Evolutionary conservation across 2,113 vertebrate genomes (phyloP).

Genomic region (Oncorhynchus clarkii): DNA sequence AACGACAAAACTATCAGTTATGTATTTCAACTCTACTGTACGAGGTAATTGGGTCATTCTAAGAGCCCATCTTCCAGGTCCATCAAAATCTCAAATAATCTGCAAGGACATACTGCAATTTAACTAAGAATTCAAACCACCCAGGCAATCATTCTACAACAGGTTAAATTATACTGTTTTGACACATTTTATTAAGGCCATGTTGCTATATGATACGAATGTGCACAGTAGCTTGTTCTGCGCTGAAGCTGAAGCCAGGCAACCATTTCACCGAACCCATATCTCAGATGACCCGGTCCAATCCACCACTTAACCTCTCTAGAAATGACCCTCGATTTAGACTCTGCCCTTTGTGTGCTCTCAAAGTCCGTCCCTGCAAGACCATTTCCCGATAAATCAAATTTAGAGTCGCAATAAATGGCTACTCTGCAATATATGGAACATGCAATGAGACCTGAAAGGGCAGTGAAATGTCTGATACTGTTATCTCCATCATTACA

Average conservation of each 20-base stretch:
- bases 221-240: neutral
- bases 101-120: no score
- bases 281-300: conserved; percentile 50
- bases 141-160: no score
- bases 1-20: neutral
- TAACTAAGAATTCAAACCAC: no score
- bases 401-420: conserved; percentile 33
- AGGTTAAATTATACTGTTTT: no score
- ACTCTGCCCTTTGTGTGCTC: conserved; percentile 38
- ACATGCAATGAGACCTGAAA: neutral
- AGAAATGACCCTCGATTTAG: conserved; percentile 49
- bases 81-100: no score
- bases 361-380: conserved; percentile 37
- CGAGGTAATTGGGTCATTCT: no score
- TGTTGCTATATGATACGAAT: no score
- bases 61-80: no score
- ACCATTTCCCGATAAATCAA: conserved; percentile 53
- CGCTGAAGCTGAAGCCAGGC: conserved; percentile 20
- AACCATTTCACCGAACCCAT: conserved; percentile 40
- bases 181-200: no score
- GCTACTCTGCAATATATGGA: neutral
- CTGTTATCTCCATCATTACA: neutral
- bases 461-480: neutral
- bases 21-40: no score
- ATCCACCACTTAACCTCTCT: conserved; percentile 63